Percentiles rank a stretch among this genome's conserved stretches.
These are phyloP conservation scores for Andrena chrysosceles DNA, from an alignment of 2,888 invertebrate species.

Conservation along the genomic window DNA sequence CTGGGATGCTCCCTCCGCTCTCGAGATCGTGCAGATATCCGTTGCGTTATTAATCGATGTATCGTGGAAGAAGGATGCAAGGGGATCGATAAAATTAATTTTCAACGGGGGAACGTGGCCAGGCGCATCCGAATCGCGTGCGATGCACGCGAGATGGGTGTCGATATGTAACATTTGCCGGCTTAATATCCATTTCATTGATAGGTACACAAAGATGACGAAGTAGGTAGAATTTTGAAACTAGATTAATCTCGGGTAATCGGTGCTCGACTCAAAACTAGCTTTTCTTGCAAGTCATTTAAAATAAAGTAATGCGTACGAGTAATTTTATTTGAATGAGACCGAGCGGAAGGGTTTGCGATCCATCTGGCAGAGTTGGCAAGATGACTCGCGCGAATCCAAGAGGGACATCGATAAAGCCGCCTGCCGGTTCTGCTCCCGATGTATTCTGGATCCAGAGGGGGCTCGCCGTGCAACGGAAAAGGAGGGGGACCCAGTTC, in stretches of 20 bases:
- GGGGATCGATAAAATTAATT: constrained; percentile 55
- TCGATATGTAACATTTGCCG: constrained; percentile 13
- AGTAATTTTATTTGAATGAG: background rate
- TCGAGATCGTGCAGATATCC: constrained; percentile 56
- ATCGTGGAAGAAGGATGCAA: constrained; percentile 50
- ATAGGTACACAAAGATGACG: background rate
- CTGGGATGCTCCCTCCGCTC: constrained; percentile 50
- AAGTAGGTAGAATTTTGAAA: no score
- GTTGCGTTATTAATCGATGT: constrained; percentile 61
- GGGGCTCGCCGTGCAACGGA: constrained; percentile 36
- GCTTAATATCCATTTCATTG: background rate
- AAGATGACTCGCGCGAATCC: background rate
- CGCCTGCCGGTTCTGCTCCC: constrained; percentile 44
- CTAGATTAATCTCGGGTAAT: no score
- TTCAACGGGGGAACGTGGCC: constrained; percentile 24
- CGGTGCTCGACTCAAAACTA: no score
- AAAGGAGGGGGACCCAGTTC: constrained; percentile 32
- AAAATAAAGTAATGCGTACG: background rate
- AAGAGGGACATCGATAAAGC: constrained; percentile 48
- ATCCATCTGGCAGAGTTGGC: constrained; percentile 1
- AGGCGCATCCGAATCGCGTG: constrained; percentile 20
- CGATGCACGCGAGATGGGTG: constrained; percentile 2
- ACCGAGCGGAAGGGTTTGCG: background rate
- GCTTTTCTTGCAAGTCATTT: no score
- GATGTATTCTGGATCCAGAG: constrained; percentile 46